Evolutionary conservation across 2,797 vertebrate species (phyloP).

Genomic region (Tenualosa thibaudeaui): DNA sequence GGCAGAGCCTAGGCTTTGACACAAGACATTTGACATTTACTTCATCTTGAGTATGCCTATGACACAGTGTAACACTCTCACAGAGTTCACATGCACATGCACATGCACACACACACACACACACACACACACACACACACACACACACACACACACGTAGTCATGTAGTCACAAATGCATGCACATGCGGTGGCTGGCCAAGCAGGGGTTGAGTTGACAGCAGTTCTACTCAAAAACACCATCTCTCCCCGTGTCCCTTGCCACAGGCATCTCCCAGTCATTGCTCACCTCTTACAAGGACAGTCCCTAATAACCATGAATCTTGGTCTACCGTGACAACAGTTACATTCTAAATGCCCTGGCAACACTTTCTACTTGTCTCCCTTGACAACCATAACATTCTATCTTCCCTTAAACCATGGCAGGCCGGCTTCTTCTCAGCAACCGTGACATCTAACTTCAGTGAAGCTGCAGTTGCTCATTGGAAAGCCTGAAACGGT

Average conservation of each 20-base stretch:
- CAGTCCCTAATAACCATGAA: too few species aligned
- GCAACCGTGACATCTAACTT: too few species aligned
- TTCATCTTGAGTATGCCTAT: neutral
- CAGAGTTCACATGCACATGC: conserved; percentile 16
- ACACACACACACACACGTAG: neutral
- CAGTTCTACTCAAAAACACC: neutral
- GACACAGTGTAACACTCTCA: conserved; percentile 33
- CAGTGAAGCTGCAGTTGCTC: neutral
- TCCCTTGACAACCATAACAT: too few species aligned
- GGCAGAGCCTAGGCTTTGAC: conserved; percentile 31
- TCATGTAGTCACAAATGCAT: too few species aligned
- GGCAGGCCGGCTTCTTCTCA: too few species aligned
- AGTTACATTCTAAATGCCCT: neutral
- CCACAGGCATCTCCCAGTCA: neutral
- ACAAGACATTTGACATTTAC: conserved; percentile 50
- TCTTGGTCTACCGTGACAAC: neutral
- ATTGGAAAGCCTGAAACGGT: neutral
- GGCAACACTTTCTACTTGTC: too few species aligned
- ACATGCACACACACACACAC: neutral
- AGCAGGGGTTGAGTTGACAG: neutral
- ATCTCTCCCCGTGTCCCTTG: too few species aligned
- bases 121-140: neutral
- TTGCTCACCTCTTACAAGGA: neutral
- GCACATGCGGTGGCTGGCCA: too few species aligned
- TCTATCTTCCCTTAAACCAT: too few species aligned